Evolutionary conservation across 2,888 invertebrate genomes (phyloP), one percentile per base, ranked within the genome.

Genomic region (Harpagoxenus sublaevis): DNA sequence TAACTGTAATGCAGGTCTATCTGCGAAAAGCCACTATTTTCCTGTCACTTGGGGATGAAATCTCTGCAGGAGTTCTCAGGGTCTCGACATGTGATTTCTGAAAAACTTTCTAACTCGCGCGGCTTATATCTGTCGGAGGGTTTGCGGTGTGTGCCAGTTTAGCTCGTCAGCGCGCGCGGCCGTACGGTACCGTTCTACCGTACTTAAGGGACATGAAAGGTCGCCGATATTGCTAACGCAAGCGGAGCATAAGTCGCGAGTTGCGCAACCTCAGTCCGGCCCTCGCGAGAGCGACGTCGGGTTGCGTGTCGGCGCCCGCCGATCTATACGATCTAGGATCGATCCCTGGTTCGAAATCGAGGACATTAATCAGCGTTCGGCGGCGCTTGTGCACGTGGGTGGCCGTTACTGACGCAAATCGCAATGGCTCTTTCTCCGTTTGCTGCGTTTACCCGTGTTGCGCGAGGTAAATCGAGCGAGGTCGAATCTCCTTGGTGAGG

Each of bases 361-460:
- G 88, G 86, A 86, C 91, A 91, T 91, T 89, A 90, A 91, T 91
- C 89, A 90, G 77, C 90, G 79, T 74, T 79, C 70, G 85, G 86
- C 82, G 88, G 68, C 55, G 77, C 68, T 45, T 51, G 86, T 75
- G 70, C 87, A 89, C 90, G 90, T 89, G 90, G 90, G 90, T 90
- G 90, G 89, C 84, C 89, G 75, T 78, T 81, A 88, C 84, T 91
- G 90, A 91, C 90, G 91, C 85, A 90, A 90, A 90, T 90, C 89
- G 90, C 84, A 88, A 85, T 87, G 89, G 84, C 85, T 81, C 73
- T 73, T 81, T 81, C 79, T 81, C 79, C 79, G 73, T 31, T 66
- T 68, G 82, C 39, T 83, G 71, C 90, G 85, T 84, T 84, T 83
- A 39, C 83, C 45, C 48, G 55, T 60, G 45, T 53, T 62, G 66